These are phyloP conservation scores for Drosophila acutilabella DNA, from an alignment of 2,888 invertebrate genomes.

Conservation along the genomic window DNA sequence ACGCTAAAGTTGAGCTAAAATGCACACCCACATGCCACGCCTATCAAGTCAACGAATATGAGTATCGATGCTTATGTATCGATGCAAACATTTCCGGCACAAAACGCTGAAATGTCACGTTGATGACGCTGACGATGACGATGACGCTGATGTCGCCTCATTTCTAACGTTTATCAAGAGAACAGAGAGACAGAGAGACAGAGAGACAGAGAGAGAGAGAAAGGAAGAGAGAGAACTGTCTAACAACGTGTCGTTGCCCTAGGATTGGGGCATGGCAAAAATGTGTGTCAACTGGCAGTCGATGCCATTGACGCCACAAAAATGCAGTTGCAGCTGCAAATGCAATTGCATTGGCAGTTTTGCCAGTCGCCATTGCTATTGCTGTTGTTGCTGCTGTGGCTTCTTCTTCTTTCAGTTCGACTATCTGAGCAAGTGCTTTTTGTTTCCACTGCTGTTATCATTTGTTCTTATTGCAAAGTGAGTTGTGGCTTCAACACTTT, in stretches of 20 bases:
- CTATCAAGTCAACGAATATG: slow-evolving; percentile 1
- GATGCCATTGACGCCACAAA: slow-evolving; percentile 64
- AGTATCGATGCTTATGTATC: slow-evolving; percentile 61
- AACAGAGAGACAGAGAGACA: neutral
- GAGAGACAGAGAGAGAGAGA: neutral
- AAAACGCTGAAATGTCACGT: slow-evolving; percentile 80
- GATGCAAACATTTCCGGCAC: slow-evolving; percentile 77
- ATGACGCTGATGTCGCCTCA: slow-evolving; percentile 30
- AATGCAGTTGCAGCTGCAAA: slow-evolving; percentile 54
- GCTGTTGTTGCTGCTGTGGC: slow-evolving; percentile 1
- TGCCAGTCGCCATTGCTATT: neutral
- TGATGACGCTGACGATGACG: slow-evolving; percentile 41
- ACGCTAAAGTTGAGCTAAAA: slow-evolving; percentile 7
- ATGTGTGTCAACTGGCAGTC: slow-evolving; percentile 78
- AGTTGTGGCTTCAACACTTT: slow-evolving; percentile 43
- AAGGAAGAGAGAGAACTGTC: slow-evolving; percentile 13
- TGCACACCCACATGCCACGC: slow-evolving; percentile 10
- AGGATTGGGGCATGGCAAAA: slow-evolving; percentile 44
- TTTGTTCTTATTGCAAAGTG: slow-evolving; percentile 38
- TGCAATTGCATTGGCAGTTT: slow-evolving; percentile 20
- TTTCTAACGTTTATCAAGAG: slow-evolving; percentile 53
- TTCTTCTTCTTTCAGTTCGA: neutral
- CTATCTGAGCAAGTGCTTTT: slow-evolving; percentile 12
- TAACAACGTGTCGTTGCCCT: slow-evolving; percentile 53
- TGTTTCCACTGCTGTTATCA: slow-evolving; percentile 11